Base-by-base conservation (phyloP, 2,797 vertebrate genomes). In the Lacerta agilis region DNA sequence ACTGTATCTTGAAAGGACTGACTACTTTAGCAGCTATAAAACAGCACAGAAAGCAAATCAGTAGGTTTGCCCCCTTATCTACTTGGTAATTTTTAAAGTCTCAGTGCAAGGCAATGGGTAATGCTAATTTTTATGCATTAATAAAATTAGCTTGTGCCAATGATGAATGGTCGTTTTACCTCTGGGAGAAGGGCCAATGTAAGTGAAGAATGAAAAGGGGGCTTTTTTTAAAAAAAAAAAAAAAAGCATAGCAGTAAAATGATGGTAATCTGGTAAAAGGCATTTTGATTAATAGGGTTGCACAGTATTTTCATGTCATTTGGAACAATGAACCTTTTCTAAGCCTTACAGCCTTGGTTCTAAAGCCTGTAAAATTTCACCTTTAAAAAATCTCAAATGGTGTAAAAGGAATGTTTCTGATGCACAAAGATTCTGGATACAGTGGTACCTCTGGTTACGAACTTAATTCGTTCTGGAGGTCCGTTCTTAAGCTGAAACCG, bases 291-390 rank as follows among this genome's bases (percentile, higher is more conserved):
- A 43, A 66, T 10, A 45, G 33, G 17, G 9, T 76, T 64, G 41
- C 23, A 29, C 41, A 10, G 13, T 10, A 79, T 67, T 86, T 86
- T 69, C n/a, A 79, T 86, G 75, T 79, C 45, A 79, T 86, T 86
- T 78, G 61, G 43, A 71, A 69, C 25, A 86, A 79, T 79, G n/a
- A 49, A n/a, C 41, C 23, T 29, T 75, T 64, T 84, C 49, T n/a
- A 83, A 33, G 36, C 20, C 10, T 73, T 38, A 43, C 17, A 25
- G 20, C 27, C 61, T 41, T 49, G 82, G 18, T 55, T 83, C 20
- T 75, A 73, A 75, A 61, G 33, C 45, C n/a, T 58, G 27, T 23
- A 20, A 75, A 84, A 58, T 25, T 17, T 3, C 11, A 36, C 33
- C 43, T 73, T 55, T 17, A 45, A 41, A n/a, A 33, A 20, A 64